A percentile compares a stretch with the other conserved stretches of the same genome.
phyloP scores from a whole-genome alignment of 2,888 invertebrate species.

The Oasisia sp. region DNA sequence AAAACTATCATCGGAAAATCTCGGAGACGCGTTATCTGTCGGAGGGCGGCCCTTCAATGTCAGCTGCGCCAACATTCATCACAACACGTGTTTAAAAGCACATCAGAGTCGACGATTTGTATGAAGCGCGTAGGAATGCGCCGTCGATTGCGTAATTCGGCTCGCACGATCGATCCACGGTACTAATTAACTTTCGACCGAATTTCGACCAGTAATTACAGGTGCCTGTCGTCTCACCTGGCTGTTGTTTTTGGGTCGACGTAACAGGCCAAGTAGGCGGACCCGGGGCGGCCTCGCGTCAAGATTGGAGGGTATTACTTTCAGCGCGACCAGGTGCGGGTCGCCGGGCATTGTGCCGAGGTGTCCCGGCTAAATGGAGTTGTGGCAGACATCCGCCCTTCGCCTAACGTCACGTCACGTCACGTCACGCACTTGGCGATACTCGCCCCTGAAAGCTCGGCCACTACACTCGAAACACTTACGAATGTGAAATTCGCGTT shows the following conservation, averaged over 20 bases:
- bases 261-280: neutral
- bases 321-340: neutral
- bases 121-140: neutral
- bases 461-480: too few relatives aligned
- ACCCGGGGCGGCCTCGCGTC: neutral
- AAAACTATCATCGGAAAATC: neutral
- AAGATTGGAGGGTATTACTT: neutral
- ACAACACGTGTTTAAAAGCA: neutral
- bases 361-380: constrained; percentile 9
- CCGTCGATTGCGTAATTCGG: neutral
- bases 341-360: neutral
- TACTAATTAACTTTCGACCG: constrained; percentile 17
- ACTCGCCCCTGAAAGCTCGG: too few relatives aligned
- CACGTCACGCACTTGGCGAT: neutral
- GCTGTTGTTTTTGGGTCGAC: constrained; percentile 6
- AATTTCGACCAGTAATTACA: neutral
- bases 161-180: neutral
- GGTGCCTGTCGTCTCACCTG: neutral
- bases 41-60: neutral
- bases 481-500: too few relatives aligned
- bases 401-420: neutral
- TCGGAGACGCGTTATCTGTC: neutral
- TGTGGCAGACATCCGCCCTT: neutral
- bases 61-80: neutral
- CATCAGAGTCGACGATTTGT: neutral